A percentile compares a stretch with the other conserved stretches of the same genome.
phyloP scores from a whole-genome alignment of 1,140 invertebrate genomes.

The Scaptomyza montana region DNA sequence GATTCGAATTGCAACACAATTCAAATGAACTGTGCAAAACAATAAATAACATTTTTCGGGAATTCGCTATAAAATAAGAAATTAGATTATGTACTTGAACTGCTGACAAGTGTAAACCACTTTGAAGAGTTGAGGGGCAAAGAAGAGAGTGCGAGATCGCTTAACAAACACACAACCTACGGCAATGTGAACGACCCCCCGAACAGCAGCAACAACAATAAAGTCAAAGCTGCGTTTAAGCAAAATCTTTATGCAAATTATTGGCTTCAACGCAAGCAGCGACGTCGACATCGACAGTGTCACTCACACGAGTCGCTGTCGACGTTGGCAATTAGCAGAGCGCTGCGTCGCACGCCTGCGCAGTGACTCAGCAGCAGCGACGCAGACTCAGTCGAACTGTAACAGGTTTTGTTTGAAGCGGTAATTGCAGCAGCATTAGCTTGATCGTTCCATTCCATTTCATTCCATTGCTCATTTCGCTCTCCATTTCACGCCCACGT shows the following conservation, averaged over 20 bases:
- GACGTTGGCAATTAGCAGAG: slow-evolving; percentile 61
- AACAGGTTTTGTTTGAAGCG: slow-evolving; percentile 44
- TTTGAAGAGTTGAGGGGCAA: slow-evolving; percentile 11
- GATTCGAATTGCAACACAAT: slow-evolving; percentile 5
- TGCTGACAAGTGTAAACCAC: slow-evolving; percentile 59
- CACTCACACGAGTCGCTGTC: slow-evolving; percentile 63
- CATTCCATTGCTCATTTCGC: slow-evolving; percentile 38
- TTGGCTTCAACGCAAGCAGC: slow-evolving; percentile 57
- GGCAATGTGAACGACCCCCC: slow-evolving; percentile 70
- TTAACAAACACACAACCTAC: slow-evolving; percentile 64
- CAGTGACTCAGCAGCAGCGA: slow-evolving; percentile 44
- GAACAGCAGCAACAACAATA: slow-evolving; percentile 9
- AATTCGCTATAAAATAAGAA: too few species aligned
- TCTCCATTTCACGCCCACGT: slow-evolving; percentile 48
- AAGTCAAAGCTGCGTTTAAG: slow-evolving; percentile 52
- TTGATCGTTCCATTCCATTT: slow-evolving; percentile 43
- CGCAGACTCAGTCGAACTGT: slow-evolving; percentile 43
- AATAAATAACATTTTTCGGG: too few species aligned
- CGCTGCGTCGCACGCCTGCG: slow-evolving; percentile 60
- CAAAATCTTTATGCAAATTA: slow-evolving; percentile 72
- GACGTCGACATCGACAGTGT: slow-evolving; percentile 66
- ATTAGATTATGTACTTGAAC: too few species aligned
- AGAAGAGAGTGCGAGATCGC: background rate
- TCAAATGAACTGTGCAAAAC: slow-evolving; percentile 46
- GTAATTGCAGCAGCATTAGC: slow-evolving; percentile 40